phyloP scores from a whole-genome alignment of 2,113 vertebrate species.

The Chamaetylas fuelleborni region DNA sequence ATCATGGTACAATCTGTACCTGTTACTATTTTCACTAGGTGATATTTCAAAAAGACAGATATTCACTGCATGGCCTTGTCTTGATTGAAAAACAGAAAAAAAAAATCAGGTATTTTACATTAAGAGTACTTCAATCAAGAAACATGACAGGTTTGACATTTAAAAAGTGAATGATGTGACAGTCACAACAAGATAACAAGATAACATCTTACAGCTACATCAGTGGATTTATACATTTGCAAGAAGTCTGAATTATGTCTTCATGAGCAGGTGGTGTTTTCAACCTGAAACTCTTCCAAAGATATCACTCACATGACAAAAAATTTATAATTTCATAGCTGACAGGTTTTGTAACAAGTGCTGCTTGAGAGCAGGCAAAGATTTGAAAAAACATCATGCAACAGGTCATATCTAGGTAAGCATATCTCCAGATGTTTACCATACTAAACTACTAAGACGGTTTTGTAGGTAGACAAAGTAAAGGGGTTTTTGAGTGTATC shows the following conservation, averaged over 20 bases:
- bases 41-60: background rate
- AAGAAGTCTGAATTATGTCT: slow-evolving; percentile 4
- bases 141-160: slow-evolving; percentile 18
- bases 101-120: background rate
- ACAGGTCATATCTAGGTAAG: background rate
- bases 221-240: background rate
- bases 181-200: background rate
- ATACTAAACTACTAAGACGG: background rate
- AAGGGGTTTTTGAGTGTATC: no score
- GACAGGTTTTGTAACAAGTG: slow-evolving; percentile 5
- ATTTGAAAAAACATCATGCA: background rate
- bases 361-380: background rate
- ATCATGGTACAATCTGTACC: background rate
- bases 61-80: background rate
- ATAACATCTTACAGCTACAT: background rate
- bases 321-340: background rate
- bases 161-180: slow-evolving; percentile 27
- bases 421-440: background rate
- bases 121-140: slow-evolving; percentile 25
- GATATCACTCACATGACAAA: background rate
- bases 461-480: background rate
- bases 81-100: background rate
- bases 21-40: background rate
- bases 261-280: slow-evolving; percentile 19
- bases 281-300: background rate